Conservation (phyloP, 2,888 invertebrate genomes). For the Acrocyrtus sp. region DNA sequence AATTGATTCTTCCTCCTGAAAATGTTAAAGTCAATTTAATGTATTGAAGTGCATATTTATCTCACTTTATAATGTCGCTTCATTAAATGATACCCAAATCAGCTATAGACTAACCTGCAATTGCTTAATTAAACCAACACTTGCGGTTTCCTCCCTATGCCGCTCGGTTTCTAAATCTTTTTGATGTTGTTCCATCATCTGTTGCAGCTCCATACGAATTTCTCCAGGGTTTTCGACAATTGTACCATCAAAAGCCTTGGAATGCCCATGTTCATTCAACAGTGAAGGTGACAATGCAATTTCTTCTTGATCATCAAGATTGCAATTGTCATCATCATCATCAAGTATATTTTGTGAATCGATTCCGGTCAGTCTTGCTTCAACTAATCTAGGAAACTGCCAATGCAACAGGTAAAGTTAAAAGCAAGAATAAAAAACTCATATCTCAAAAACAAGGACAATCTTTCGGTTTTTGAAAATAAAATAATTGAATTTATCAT, state of each 20-base stretch:
- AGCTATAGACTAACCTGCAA: slow-evolving; percentile 66
- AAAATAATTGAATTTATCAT: too few species aligned
- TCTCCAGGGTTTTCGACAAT: slow-evolving; percentile 75
- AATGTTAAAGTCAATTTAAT: too few species aligned
- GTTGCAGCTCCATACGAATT: slow-evolving; percentile 79
- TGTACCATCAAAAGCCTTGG: slow-evolving; percentile 62
- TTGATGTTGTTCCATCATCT: slow-evolving; percentile 67
- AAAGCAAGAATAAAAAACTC: not conserved
- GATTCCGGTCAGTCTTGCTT: slow-evolving; percentile 44
- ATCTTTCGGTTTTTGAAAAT: too few species aligned
- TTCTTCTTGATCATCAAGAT: not conserved
- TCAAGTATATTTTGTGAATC: slow-evolving; percentile 53
- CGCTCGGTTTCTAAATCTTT: slow-evolving; percentile 64
- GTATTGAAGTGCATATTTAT: too few species aligned
- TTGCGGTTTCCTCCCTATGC: slow-evolving; percentile 70
- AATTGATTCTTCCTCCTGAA: slow-evolving; percentile 24
- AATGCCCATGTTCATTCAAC: not conserved
- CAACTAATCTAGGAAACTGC: slow-evolving; percentile 56
- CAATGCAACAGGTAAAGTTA: not conserved
- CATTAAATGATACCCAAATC: too few species aligned
- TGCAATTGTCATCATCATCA: slow-evolving; percentile 1
- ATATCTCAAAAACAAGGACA: too few species aligned
- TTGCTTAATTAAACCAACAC: slow-evolving; percentile 69
- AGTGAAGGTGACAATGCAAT: not conserved
- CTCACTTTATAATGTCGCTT: too few species aligned